phyloP scores from a whole-genome alignment of 2,113 vertebrate species.

The Myrmophylax atrothorax region DNA sequence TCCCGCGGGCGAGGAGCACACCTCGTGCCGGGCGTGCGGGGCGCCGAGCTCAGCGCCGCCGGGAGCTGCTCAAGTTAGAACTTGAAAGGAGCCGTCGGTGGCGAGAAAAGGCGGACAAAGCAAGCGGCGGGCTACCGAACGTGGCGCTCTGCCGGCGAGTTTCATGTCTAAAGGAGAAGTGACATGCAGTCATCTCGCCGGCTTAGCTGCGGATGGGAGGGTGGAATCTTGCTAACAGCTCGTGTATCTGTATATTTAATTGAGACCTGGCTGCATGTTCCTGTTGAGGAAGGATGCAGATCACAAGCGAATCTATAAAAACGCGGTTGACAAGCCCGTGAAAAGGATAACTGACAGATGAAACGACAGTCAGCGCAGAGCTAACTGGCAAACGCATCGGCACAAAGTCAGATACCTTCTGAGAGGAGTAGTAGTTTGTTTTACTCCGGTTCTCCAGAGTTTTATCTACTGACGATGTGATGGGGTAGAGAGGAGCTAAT shows the following conservation, averaged over 20 bases:
- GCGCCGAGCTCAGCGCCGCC: neutral
- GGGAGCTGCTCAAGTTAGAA: neutral
- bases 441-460: conserved; percentile 78
- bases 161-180: neutral
- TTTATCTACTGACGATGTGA: conserved; percentile 78
- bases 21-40: neutral
- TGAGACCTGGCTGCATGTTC: conserved; percentile 75
- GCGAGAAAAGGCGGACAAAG: neutral
- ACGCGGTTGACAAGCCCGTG: conserved; percentile 77
- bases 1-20: neutral
- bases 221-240: conserved; percentile 36
- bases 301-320: conserved; percentile 77
- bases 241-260: conserved; percentile 74
- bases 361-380: conserved; percentile 80
- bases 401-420: conserved; percentile 80
- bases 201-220: conserved; percentile 5
- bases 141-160: neutral
- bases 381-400: conserved; percentile 79
- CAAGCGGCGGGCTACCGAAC: neutral
- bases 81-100: neutral
- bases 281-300: conserved; percentile 72
- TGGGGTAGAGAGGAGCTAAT: conserved; percentile 70
- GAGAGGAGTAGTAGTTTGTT: conserved; percentile 81
- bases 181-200: conserved; percentile 1
- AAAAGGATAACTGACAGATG: conserved; percentile 84